Evolutionary conservation across 1,140 invertebrate genomes (phyloP).

Genomic region (Sycobia sp.): DNA sequence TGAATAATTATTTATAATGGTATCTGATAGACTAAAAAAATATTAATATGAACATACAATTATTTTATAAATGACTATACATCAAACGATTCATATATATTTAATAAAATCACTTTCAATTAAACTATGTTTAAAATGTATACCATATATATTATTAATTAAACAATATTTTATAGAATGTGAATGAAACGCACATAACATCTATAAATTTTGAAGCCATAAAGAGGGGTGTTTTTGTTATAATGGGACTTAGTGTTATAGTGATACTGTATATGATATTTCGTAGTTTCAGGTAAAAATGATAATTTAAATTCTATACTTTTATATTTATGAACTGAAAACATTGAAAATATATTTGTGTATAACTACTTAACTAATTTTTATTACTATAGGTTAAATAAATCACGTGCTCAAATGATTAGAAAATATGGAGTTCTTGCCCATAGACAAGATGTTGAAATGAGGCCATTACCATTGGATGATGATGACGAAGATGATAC

Average conservation of each 20-base stretch:
- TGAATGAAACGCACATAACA: constrained; percentile 35
- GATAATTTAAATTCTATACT: constrained; percentile 3
- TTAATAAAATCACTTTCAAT: too few relatives aligned
- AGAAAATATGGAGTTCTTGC: constrained; percentile 65
- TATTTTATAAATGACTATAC: too few relatives aligned
- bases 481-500: constrained; percentile 67
- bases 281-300: constrained; percentile 60
- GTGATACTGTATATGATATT: constrained; percentile 61
- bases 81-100: too few relatives aligned
- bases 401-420: constrained; percentile 55
- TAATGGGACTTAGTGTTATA: constrained; percentile 58
- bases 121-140: too few relatives aligned
- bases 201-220: constrained; percentile 54
- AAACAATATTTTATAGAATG: constrained; percentile 6
- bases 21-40: too few relatives aligned
- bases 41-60: too few relatives aligned
- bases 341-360: constrained; percentile 8
- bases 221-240: constrained; percentile 60
- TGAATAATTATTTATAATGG: too few relatives aligned
- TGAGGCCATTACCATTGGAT: constrained; percentile 64
- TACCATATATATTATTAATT: too few relatives aligned
- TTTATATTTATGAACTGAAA: constrained; percentile 7
- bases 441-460: constrained; percentile 65
- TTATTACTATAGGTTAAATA: constrained; percentile 46
- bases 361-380: constrained; percentile 6